Evolutionary conservation across 1,140 invertebrate genomes (phyloP), one percentile per base, ranked within the genome.

Genomic region (Goniozus legneri): DNA sequence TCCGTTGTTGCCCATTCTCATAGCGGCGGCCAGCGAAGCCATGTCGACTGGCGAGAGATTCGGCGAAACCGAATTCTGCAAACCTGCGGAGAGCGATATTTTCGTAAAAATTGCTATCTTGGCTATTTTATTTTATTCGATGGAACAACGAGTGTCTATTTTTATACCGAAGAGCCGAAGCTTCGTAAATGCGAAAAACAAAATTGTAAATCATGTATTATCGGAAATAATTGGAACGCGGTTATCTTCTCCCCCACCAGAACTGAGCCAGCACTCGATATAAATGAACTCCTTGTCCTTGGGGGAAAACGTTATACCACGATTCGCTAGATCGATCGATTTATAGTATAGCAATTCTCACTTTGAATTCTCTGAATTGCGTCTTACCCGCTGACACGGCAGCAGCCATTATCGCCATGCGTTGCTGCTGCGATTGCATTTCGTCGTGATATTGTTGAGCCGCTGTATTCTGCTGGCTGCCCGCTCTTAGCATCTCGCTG

Each of bases 1-100:
- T 62, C 61, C 80, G 76, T 67, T 83, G 75, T 66, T 84, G 71
- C 81, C 80, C 75, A 90, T 85, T 50, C 87, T 77, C 88, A 90
- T 91, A 1, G 88, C 86, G 16, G 85, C 84, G 1, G 86, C 88
- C 36, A 90, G 67, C 49, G 88, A 89, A 4, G 88, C 88, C 24
- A 89, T 80, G 44, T 82, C 82, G 10, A 79, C 87, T 13, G 84
- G 83, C 1, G 84, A 85, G 3, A 76, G 56, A 56, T 76, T 76
- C 47, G 73, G 71, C 44, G 74, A 75, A 20, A 75, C 74, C 27
- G 74, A 73, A 46, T 73, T 76, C 65, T 75, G 74, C 43, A 76
- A 53, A 43, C 74, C 73, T 76, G 42, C 8, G 27, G 31, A 43
- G 12, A 14, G 18, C 27, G 16, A n/a, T n/a, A n/a, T n/a, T n/a